A percentile compares a stretch with the other conserved stretches of the same genome.
phyloP scores from a whole-genome alignment of 2,113 vertebrate species.

The Anguilla rostrata region DNA sequence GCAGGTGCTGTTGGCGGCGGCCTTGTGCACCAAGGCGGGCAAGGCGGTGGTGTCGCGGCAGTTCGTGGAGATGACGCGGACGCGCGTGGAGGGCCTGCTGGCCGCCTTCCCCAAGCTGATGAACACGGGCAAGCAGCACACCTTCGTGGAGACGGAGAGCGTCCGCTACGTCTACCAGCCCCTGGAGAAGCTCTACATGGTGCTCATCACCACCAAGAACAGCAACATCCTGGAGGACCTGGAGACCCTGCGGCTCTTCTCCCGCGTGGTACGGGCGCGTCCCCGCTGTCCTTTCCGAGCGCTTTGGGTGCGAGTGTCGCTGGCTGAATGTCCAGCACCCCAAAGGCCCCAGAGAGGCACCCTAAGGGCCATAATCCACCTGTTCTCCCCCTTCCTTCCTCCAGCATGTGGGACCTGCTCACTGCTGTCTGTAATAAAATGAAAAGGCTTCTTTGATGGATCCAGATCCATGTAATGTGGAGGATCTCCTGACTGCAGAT shows the following conservation, averaged over 20 bases:
- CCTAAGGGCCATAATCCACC: too few species aligned
- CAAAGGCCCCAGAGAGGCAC: too few species aligned
- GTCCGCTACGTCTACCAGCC: slow-evolving; percentile 98
- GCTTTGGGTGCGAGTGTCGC: too few species aligned
- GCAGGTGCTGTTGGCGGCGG: slow-evolving; percentile 98
- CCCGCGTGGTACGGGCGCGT: slow-evolving; percentile 85
- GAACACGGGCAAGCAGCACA: slow-evolving; percentile 98
- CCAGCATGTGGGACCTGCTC: too few species aligned
- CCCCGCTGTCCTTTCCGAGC: background rate
- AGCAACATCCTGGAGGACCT: slow-evolving; percentile 98
- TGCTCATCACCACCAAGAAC: slow-evolving; percentile 98
- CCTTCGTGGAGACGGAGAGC: slow-evolving; percentile 96
- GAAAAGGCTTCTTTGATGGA: too few species aligned
- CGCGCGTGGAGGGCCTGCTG: slow-evolving; percentile 92
- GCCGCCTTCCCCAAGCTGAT: slow-evolving; percentile 96
- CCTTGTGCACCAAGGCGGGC: slow-evolving; percentile 96
- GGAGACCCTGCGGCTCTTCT: slow-evolving; percentile 95
- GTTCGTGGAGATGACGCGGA: slow-evolving; percentile 98
- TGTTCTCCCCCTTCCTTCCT: too few species aligned
- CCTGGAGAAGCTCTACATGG: slow-evolving; percentile 97
- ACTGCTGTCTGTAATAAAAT: too few species aligned
- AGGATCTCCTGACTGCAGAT: too few species aligned
- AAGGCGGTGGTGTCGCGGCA: slow-evolving; percentile 96
- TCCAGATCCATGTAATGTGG: too few species aligned
- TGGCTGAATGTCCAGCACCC: too few species aligned